Percentiles rank a stretch among this genome's conserved stretches.
These are phyloP conservation scores for Heloderma charlesbogerti DNA, from an alignment of 2,113 vertebrate genomes.

Conservation along the genomic window DNA sequence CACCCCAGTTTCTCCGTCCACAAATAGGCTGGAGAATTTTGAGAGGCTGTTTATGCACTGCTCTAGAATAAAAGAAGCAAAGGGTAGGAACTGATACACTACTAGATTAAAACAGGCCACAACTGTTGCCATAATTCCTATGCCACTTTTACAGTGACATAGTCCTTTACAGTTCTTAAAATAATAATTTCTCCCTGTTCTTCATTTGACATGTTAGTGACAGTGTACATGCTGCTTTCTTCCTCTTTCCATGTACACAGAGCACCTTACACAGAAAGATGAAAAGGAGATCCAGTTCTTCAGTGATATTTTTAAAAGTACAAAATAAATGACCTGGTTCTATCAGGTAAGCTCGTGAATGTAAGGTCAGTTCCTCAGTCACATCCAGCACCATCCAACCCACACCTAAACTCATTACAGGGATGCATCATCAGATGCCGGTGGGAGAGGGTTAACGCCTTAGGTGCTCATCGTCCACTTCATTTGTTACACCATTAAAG, in stretches of 20 bases:
- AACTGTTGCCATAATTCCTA: neutral
- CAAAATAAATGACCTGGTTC: neutral
- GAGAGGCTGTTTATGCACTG: too few relatives aligned
- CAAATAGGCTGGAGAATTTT: too few relatives aligned
- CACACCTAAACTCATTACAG: neutral
- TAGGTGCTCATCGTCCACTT: neutral
- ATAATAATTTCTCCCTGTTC: neutral
- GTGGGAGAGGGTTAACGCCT: neutral
- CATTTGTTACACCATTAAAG: neutral
- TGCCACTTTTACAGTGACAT: neutral
- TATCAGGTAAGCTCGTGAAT: neutral
- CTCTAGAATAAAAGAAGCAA: too few relatives aligned
- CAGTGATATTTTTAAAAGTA: constrained; percentile 21
- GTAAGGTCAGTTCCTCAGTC: neutral
- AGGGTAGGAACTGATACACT: neutral
- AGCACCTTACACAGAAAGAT: neutral
- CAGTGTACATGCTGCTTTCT: neutral
- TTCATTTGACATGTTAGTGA: neutral
- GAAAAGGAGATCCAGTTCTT: neutral
- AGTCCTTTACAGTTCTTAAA: neutral
- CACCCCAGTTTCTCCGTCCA: too few relatives aligned
- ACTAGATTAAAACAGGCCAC: neutral
- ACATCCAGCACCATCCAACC: neutral
- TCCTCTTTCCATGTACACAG: neutral
- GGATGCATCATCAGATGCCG: neutral